Conservation (phyloP, 1,140 invertebrate species). For the Venustaconcha ellipsiformis region DNA sequence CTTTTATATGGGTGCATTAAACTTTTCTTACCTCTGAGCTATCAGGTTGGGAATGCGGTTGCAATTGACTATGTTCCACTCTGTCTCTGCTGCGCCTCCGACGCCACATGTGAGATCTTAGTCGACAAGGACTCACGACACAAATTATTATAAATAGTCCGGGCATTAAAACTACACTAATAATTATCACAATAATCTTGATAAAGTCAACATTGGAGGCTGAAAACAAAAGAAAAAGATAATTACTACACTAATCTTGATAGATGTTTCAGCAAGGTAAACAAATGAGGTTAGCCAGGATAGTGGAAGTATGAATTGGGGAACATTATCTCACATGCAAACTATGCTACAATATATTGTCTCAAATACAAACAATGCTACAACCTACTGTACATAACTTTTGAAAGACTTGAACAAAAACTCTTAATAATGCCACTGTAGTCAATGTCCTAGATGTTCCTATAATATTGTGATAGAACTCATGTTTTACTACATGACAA, state of each 20-base stretch:
- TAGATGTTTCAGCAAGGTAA: too few species aligned
- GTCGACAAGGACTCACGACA: conserved; percentile 31
- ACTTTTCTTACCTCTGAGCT: conserved; percentile 15
- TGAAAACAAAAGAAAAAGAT: not conserved
- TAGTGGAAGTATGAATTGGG: too few species aligned
- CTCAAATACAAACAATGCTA: too few species aligned
- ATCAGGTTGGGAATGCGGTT: conserved; percentile 20
- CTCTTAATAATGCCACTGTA: too few species aligned
- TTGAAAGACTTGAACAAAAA: too few species aligned
- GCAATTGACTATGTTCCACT: conserved; percentile 32
- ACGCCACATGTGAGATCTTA: conserved; percentile 36
- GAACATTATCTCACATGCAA: too few species aligned
- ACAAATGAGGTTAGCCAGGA: too few species aligned
- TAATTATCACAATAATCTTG: conserved; percentile 22
- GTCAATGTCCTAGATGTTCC: too few species aligned
- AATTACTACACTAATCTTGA: not conserved
- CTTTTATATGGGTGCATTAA: not conserved
- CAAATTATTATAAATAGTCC: conserved; percentile 34
- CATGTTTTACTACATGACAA: too few species aligned
- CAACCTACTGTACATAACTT: too few species aligned
- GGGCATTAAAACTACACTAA: conserved; percentile 35
- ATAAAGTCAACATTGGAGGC: conserved; percentile 25
- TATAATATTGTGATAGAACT: too few species aligned
- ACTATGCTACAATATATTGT: too few species aligned
- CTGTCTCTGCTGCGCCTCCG: conserved; percentile 27